Conservation (phyloP, 1,140 invertebrate genomes). For the Oreohelix idahoensis region DNA sequence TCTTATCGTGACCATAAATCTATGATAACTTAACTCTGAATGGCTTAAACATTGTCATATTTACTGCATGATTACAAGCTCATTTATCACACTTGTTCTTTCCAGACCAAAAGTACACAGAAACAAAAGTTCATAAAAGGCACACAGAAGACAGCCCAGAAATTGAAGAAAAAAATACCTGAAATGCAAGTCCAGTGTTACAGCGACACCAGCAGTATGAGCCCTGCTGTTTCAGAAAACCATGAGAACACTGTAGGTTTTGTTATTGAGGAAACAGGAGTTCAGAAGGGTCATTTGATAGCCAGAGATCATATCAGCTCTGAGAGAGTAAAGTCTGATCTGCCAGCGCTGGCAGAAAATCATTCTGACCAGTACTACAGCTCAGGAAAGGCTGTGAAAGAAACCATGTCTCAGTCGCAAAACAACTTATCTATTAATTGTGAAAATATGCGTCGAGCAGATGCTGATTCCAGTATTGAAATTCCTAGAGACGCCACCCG, state of each 20-base stretch:
- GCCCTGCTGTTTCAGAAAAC: background rate
- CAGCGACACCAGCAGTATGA: background rate
- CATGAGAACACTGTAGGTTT: background rate
- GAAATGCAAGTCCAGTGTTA: background rate
- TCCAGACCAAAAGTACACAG: background rate
- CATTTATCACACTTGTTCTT: background rate
- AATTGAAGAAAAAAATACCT: background rate
- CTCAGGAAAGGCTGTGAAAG: background rate
- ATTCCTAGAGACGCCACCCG: background rate
- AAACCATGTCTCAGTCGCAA: background rate
- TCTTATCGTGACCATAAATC: no score
- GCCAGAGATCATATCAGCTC: background rate
- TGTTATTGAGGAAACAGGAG: background rate
- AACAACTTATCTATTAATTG: background rate
- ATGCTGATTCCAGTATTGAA: background rate
- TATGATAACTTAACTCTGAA: no score
- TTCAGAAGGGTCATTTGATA: background rate
- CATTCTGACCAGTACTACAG: background rate
- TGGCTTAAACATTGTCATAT: no score
- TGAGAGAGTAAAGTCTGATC: background rate
- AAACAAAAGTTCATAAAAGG: background rate
- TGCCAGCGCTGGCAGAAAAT: background rate
- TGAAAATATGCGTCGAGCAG: background rate
- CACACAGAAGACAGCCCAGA: background rate
- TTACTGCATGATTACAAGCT: no score